Conservation (phyloP, 2,888 invertebrate species). For the Synergus itoensis region DNA sequence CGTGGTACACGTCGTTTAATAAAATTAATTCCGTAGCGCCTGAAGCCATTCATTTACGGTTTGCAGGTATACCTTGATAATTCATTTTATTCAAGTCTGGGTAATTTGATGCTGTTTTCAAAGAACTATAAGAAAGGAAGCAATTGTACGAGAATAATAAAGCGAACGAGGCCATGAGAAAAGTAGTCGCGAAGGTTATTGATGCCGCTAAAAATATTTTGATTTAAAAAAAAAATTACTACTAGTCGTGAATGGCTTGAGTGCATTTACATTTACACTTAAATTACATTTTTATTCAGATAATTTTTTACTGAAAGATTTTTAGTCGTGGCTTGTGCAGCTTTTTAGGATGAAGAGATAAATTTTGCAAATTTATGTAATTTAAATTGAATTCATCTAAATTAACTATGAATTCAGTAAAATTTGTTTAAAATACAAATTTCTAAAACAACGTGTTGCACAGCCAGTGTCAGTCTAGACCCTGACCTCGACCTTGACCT, state of each 20-base stretch:
- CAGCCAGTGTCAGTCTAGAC: conserved; percentile 12
- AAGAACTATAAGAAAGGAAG: not conserved
- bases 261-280: no score
- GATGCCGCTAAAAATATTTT: no score
- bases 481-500: conserved; percentile 30
- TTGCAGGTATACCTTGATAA: not conserved
- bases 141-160: not conserved
- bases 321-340: no score
- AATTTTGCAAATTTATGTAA: no score
- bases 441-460: conserved; percentile 21
- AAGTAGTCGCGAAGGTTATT: not conserved
- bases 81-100: conserved; percentile 18
- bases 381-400: no score
- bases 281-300: no score
- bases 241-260: no score
- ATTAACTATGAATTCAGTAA: no score
- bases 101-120: not conserved
- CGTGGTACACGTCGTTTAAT: conserved; percentile 14
- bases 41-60: conserved; percentile 15
- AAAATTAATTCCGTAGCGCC: conserved; percentile 19
- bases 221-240: no score
- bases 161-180: not conserved
- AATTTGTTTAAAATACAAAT: not conserved
- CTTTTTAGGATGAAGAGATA: no score
- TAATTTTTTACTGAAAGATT: no score